These are phyloP conservation scores for Jaculus jaculus DNA, from an alignment of 2,113 vertebrate genomes.

Conservation along the genomic window DNA sequence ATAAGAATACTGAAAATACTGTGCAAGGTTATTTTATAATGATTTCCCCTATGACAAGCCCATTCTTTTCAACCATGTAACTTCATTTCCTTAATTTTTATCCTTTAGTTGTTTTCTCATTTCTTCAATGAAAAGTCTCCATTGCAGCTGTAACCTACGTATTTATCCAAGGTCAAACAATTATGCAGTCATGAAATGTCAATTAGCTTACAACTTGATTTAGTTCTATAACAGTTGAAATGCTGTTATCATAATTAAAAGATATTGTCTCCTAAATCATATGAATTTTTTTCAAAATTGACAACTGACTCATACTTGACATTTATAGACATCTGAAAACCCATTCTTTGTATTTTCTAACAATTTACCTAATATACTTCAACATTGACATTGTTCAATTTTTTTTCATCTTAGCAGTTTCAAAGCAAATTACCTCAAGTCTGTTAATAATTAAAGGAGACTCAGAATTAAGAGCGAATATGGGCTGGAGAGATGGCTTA, in stretches of 20 bases:
- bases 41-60: neutral
- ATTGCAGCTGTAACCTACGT: neutral
- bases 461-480: neutral
- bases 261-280: neutral
- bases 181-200: neutral
- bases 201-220: neutral
- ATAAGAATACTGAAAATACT: neutral
- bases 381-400: neutral
- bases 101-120: neutral
- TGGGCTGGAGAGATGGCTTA: no score
- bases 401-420: neutral
- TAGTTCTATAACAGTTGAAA: neutral
- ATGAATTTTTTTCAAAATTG: neutral
- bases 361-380: neutral
- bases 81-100: neutral
- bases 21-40: neutral
- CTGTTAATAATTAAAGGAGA: neutral
- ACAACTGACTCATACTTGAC: neutral
- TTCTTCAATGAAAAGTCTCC: neutral
- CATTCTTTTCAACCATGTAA: neutral
- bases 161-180: neutral
- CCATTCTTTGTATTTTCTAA: slow-evolving; percentile 24
- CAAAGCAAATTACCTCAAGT: neutral
- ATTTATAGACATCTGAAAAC: neutral
- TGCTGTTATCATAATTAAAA: neutral